A percentile compares a stretch with the other conserved stretches of the same genome.
Conservation (phyloP, 2,888 invertebrate species). For the Nasonovia ribisnigri region DNA sequence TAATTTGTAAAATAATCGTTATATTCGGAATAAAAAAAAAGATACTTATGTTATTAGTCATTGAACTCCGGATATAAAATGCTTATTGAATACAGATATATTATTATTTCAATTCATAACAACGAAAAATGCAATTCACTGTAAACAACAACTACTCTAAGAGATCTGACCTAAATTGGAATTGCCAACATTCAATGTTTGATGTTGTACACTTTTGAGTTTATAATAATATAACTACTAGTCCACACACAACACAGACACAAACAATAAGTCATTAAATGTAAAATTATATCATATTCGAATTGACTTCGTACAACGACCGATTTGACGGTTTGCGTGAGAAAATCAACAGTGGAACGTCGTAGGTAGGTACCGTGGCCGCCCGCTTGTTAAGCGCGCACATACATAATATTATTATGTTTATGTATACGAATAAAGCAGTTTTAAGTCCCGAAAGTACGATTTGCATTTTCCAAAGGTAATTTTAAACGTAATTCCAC, state of each 20-base stretch:
- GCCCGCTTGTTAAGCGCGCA: not conserved
- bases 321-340: not conserved
- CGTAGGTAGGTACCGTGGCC: not conserved
- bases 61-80: not conserved
- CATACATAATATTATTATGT: not conserved
- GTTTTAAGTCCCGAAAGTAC: conserved; percentile 54
- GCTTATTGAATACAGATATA: not conserved
- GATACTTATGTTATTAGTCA: not conserved
- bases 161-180: not conserved
- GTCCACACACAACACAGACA: not conserved
- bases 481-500: conserved; percentile 54
- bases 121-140: not conserved
- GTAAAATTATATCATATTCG: not conserved
- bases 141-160: not conserved
- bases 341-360: not conserved
- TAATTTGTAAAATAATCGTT: not conserved
- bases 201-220: not conserved
- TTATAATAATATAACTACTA: not conserved
- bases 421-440: not conserved
- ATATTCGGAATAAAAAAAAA: not conserved
- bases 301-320: not conserved
- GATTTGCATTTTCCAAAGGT: conserved; percentile 54
- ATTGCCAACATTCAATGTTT: not conserved
- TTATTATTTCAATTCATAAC: not conserved
- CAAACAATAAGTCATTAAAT: not conserved